Evolutionary conservation across 2,888 invertebrate genomes (phyloP), one percentile per base, ranked within the genome.

Genomic region (Isoperla grammatica): DNA sequence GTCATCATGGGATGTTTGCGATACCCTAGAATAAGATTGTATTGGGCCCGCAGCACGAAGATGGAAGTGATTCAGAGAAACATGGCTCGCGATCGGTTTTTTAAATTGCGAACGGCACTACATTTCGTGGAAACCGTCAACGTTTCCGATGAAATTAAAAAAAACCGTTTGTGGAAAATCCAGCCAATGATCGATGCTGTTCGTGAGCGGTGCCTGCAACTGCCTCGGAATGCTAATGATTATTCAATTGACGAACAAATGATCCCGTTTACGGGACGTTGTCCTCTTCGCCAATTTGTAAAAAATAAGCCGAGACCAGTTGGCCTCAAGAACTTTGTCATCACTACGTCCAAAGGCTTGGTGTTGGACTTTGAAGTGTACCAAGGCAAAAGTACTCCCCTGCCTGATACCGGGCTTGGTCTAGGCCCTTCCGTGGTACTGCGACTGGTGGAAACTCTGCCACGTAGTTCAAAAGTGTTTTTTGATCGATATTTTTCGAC

Each of bases 331-430:
- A n/a, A n/a, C n/a, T n/a, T n/a, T n/a, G n/a, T n/a, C n/a, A 57
- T 70, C 2, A 70, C 73, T 15, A 64, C 66, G 6, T 19, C 53
- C n/a, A 43, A 48, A 55, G 67, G 68, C 20, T 53, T 65, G 13
- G 61, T 67, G 49, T 22, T 68, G 6, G 67, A 69, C 57, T 70
- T 69, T 56, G 67, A 67, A 63, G 59, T 69, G 11, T 70, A 68
- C 60, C 66, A 68, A 59, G 69, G 68, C 6, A 40, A 56, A n/a
- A 65, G 61, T 11, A 67, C 65, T 0, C 61, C 61, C 40, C 56
- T 58, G n/a, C 48, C 48, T 15, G 65, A 64, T 49, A 59, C 56
- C 49, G 62, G 61, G 12, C 58, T 68, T 20, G 64, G 64, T 2
- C 57, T 67, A 20, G 64, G 65, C 20, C 61, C 65, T 35, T 64